Base-by-base conservation (phyloP, 2,888 invertebrate genomes). In the Rotaria sp. region DNA sequence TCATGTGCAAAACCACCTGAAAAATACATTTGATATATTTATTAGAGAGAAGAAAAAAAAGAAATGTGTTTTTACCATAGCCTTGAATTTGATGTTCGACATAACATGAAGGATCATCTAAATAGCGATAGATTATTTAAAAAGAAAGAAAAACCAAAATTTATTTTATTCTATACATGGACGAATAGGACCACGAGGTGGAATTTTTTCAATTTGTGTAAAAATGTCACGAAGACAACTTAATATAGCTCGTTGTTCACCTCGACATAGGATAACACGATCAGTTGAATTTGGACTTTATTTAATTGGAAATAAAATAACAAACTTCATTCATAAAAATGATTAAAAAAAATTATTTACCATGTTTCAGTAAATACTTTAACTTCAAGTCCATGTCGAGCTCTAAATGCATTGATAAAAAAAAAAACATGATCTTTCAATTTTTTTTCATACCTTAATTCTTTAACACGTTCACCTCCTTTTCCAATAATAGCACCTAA, bases 201-300 rank as follows among this genome's bases (percentile, higher is more conserved):
- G 92, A 41, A 92, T 91, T 45, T 80, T 45, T 38, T 80, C 80
- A 80, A 80, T 18, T n/a, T 75, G 24, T 48, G 55, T 57, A 26
- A 85, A 48, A 38, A 67, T 55, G 13, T 87, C 87, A 38, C 87
- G 48, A 15, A 87, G 48, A 84, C 85, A 88, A 57, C 35, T 86
- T 7, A 87, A 38, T 94, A 94, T 88, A 86, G 94, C 93, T 24
- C 84, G 84, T 45, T 94, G 93, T 89, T 94, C 94, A 86, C 97
- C 97, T 88, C 95, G 94, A 88, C 98, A 94, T 91, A 96, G 96
- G 88, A 97, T 96, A 88, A 99, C 95, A 86, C 99, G 94, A 92
- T 99, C 99, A 84, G 97, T 95, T 91, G 97, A 98, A 92, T 96
- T 95, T 15, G 99, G 99, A 88, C 97, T 97, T 90, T 96, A 95